Evolutionary conservation across 2,888 invertebrate genomes (phyloP).

Genomic region (Sceliomorpha sp.): DNA sequence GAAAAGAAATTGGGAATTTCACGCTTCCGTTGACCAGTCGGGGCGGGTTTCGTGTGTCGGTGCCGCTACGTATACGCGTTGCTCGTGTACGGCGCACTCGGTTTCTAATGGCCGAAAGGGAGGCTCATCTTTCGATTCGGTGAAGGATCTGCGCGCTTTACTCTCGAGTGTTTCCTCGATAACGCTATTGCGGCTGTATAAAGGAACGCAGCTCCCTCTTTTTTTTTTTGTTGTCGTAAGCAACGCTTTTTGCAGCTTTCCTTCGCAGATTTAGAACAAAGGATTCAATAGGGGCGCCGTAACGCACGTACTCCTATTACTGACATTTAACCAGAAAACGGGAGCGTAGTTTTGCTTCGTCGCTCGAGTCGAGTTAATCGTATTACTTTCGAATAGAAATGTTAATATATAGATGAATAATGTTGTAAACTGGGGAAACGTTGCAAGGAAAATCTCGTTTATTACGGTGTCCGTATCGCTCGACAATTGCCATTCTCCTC

Average conservation of each 20-base stretch:
- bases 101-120: slow-evolving; percentile 61
- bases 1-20: slow-evolving; percentile 78
- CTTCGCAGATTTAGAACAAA: slow-evolving; percentile 7
- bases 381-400: no score
- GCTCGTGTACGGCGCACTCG: slow-evolving; percentile 34
- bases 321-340: slow-evolving; percentile 3
- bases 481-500: no score
- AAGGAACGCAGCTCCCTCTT: slow-evolving; percentile 4
- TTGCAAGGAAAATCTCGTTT: no score
- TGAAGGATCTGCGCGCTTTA: slow-evolving; percentile 13
- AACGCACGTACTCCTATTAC: slow-evolving; percentile 1
- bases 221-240: no score
- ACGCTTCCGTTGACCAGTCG: slow-evolving; percentile 75
- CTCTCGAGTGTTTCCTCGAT: slow-evolving; percentile 52
- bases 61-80: slow-evolving; percentile 16
- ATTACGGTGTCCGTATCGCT: no score
- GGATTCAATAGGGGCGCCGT: no score
- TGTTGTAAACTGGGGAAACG: no score
- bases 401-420: no score
- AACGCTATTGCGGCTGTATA: slow-evolving; percentile 35
- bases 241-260: not conserved
- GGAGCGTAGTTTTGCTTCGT: not conserved
- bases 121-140: slow-evolving; percentile 56
- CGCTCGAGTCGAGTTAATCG: no score
- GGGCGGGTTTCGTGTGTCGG: slow-evolving; percentile 19